Conservation (phyloP, 1,140 invertebrate species). For the Sitodiplosis mosellana region DNA sequence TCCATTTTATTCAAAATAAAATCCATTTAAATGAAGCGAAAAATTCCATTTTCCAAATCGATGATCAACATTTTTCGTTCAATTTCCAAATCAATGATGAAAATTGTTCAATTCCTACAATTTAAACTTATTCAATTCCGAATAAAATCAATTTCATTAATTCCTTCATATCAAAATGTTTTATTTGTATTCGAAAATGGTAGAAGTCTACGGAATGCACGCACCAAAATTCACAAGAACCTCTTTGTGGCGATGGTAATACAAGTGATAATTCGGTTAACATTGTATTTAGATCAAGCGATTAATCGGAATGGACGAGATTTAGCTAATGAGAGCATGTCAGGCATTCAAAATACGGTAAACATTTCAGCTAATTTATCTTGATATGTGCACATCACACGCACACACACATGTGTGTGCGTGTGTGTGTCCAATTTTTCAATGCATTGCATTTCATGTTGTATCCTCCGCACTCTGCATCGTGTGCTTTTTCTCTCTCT, state of each 20-base stretch:
- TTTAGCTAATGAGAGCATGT: slow-evolving; percentile 14
- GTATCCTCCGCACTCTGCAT: too few species aligned
- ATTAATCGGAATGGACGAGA: slow-evolving; percentile 25
- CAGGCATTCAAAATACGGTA: slow-evolving; percentile 63
- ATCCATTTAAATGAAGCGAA: too few species aligned
- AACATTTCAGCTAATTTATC: slow-evolving; percentile 15
- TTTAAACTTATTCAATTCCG: not conserved
- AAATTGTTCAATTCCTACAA: not conserved
- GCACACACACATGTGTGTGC: too few species aligned
- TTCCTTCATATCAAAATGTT: slow-evolving; percentile 11
- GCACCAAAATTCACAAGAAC: slow-evolving; percentile 76
- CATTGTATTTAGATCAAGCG: slow-evolving; percentile 69
- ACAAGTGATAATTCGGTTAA: slow-evolving; percentile 65
- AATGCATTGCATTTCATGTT: too few species aligned
- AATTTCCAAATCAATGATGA: too few species aligned
- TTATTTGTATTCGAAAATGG: slow-evolving; percentile 12
- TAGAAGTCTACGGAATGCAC: slow-evolving; percentile 64
- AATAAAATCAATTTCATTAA: not conserved
- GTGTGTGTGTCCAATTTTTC: too few species aligned
- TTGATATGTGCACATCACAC: too few species aligned
- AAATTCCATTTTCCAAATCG: too few species aligned
- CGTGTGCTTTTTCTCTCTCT: too few species aligned
- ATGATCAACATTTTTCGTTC: too few species aligned
- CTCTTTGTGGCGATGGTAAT: slow-evolving; percentile 72
- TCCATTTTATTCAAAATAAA: too few species aligned